Evolutionary conservation across 1,140 invertebrate genomes (phyloP), one percentile per base, ranked within the genome.

Genomic region (Halesus radiatus): DNA sequence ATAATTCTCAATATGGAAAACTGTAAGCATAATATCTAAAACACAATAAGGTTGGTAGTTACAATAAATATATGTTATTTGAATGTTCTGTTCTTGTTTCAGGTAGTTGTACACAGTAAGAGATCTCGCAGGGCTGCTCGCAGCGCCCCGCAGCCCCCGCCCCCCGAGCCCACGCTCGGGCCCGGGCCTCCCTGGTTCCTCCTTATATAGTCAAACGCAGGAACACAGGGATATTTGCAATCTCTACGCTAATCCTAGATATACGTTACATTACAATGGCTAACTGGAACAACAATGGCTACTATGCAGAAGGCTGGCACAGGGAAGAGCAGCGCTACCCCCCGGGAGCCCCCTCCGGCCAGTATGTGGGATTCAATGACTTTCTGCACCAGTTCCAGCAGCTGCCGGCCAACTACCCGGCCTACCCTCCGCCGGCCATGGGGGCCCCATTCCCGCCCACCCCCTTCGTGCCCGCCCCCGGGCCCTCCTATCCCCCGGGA

Each of bases 341-440:
- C 53, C 53, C 52, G 29, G 53, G 72, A 18, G 53, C 53, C 13
- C 6, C 29, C 29, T 16, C 68, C 66, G n/a, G 22, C 20, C 66
- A 56, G 68, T 60, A 72, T 32, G 62, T 70, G 10, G 23, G 50
- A 23, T 79, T 79, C 50, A 23, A 79, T 29, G 78, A 73, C 45
- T 79, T 79, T 58, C 50, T 79, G 60, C 29, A 73, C 20, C 78
- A 79, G 70, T 74, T 74, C 37, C 78, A 75, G 50, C 66, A 79
- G n/a, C 22, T 16, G 18, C 56, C 37, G 6, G 18, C 60, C 50
- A 22, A 22, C 15, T 72, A 50, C 23, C 62, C 62, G 8, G 16
- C 10, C 62, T 23, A 23, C 15, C 62, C 66, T 3, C 68, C 74
- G 18, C 58, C 74, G 26, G n/a, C 37, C 58, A 15, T 6, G 56